Base-by-base conservation (phyloP, 2,113 vertebrate genomes). In the Excalfactoria chinensis region DNA sequence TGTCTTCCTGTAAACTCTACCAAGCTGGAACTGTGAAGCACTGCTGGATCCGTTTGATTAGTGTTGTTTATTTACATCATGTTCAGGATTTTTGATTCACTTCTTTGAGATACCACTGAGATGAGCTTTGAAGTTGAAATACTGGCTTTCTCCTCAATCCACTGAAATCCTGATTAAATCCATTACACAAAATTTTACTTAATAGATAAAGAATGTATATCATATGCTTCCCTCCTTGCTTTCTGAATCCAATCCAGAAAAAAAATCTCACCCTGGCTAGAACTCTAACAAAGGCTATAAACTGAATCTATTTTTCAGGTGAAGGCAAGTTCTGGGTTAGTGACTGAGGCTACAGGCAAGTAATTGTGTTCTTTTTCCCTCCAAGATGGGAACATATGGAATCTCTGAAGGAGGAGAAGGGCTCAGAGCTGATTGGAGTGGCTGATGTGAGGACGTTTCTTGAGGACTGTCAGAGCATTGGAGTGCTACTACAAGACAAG, bases 321-420 rank as follows among this genome's bases (percentile, higher is more conserved):
- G 26, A 72, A 63, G 18, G 15, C 11, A 68, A 37, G 30, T 85
- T 77, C 67, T 68, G 58, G 11, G 32, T 34, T 64, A 69, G 46
- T 71, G n/a, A 7, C 41, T 81, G 46, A 58, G 43, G 28, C 21
- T 72, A 49, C 26, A 40, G 53, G 40, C 11, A 69, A 64, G 26
- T 90, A 82, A 85, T 34, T 0, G 0, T 17, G 7, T 86, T 73
- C 4, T 86, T n/a, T 93, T 30, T 23, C 59, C 20, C 59, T 81
- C n/a, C 35, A 92, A 99, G 99, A 92, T 99, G 98, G 99, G 93
- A 97, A 49, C 23, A 35, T 32, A 97, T 99, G 95, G 98, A 98
- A 95, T 75, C 46, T 40, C 97, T 99, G 88, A 99, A 98, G 95
- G 98, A 98, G 23, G 97, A 98, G 83, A 99, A 98, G 43, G 98